phyloP scores from a whole-genome alignment of 2,888 invertebrate genomes.

The Macropis europaea region DNA sequence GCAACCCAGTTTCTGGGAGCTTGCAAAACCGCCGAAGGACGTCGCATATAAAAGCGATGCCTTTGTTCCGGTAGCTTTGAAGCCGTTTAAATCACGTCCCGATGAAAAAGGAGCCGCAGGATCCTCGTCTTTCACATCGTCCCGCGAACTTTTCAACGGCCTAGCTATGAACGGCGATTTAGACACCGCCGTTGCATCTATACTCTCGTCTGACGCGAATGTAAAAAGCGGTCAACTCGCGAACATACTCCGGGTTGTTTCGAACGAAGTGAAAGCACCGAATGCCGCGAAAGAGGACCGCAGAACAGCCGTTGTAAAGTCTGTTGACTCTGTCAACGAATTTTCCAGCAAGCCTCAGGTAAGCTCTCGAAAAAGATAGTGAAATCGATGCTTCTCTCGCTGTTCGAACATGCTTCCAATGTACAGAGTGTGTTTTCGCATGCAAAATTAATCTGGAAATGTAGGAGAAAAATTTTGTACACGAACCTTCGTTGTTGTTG shows the following conservation, averaged over 20 bases:
- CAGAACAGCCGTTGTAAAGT: neutral
- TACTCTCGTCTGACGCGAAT: neutral
- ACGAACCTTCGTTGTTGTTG: no score
- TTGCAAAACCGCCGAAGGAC: constrained; percentile 3
- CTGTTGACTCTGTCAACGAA: no score
- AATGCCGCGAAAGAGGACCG: no score
- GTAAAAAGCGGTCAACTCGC: neutral
- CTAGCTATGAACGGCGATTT: neutral
- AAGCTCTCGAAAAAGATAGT: no score
- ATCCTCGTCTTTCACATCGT: neutral
- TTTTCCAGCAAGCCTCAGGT: no score
- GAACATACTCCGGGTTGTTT: neutral
- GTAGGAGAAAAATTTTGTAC: no score
- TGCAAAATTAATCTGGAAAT: no score
- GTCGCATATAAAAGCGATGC: constrained; percentile 9
- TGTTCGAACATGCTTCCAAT: no score
- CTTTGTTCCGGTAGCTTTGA: neutral
- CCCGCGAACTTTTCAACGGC: neutral
- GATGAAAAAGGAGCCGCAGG: neutral
- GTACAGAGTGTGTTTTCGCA: no score
- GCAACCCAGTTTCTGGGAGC: constrained; percentile 22
- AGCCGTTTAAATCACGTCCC: neutral
- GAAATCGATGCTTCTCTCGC: no score
- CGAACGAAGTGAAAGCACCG: neutral
- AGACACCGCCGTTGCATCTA: neutral